A percentile compares a stretch with the other conserved stretches of the same genome.
These are phyloP conservation scores for Erpobdella octoculata DNA, from an alignment of 2,888 invertebrate species.

Conservation along the genomic window DNA sequence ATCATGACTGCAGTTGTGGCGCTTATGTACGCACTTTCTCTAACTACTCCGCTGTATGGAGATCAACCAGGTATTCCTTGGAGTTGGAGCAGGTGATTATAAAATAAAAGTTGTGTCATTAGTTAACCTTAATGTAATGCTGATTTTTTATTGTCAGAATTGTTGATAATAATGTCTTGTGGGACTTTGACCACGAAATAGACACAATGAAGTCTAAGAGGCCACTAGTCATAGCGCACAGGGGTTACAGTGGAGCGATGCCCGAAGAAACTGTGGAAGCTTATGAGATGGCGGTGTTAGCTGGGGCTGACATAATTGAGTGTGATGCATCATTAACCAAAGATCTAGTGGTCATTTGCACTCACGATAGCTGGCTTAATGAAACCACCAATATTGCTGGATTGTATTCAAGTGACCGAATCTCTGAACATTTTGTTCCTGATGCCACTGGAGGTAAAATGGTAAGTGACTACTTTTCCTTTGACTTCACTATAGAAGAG, in stretches of 20 bases:
- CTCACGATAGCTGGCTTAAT: conserved; percentile 37
- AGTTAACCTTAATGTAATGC: neutral
- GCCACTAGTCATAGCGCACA: conserved; percentile 39
- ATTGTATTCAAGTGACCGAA: conserved; percentile 22
- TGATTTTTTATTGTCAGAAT: no score
- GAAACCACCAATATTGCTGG: conserved; percentile 34
- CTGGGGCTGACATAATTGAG: conserved; percentile 40
- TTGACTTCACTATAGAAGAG: conserved; percentile 38
- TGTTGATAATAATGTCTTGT: neutral
- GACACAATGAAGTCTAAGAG: conserved; percentile 26
- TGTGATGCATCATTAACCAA: conserved; percentile 37
- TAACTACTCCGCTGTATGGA: no score
- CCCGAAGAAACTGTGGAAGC: conserved; percentile 38
- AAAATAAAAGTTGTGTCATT: neutral
- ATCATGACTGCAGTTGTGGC: no score
- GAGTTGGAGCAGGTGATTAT: neutral
- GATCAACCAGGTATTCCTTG: no score
- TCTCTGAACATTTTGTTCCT: conserved; percentile 27
- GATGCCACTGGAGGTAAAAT: neutral
- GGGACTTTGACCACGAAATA: conserved; percentile 29
- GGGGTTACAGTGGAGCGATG: conserved; percentile 36
- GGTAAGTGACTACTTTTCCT: conserved; percentile 36
- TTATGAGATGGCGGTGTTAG: conserved; percentile 34
- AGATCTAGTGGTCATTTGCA: conserved; percentile 35
- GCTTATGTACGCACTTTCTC: no score